A percentile compares a stretch with the other conserved stretches of the same genome.
Evolutionary conservation across 2,888 invertebrate genomes (phyloP).

Genomic region (Oxyscelio sp.): DNA sequence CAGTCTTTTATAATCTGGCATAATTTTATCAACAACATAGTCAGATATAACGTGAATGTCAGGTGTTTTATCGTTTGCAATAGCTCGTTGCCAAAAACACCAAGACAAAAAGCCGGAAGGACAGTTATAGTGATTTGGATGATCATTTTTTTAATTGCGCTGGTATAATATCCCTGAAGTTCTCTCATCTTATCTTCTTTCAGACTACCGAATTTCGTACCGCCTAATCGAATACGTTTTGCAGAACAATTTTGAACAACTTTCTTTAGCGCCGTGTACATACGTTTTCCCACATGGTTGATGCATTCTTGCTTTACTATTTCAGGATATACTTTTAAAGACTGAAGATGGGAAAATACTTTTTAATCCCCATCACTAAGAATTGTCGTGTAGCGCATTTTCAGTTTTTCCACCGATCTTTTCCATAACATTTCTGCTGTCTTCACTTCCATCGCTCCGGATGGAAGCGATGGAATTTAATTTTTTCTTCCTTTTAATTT

Average conservation of each 20-base stretch:
- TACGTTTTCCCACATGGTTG: slow-evolving; percentile 12
- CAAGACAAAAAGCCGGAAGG: neutral
- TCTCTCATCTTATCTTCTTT: slow-evolving; percentile 34
- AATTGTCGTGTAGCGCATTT: neutral
- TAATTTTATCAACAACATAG: slow-evolving; percentile 48
- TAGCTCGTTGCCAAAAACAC: slow-evolving; percentile 57
- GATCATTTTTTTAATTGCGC: slow-evolving; percentile 44
- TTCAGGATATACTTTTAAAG: slow-evolving; percentile 2
- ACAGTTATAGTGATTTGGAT: slow-evolving; percentile 21
- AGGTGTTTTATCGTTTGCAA: slow-evolving; percentile 20
- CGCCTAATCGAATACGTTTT: neutral
- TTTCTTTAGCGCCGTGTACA: slow-evolving; percentile 18
- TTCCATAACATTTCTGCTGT: slow-evolving; percentile 27
- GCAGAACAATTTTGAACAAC: slow-evolving; percentile 7
- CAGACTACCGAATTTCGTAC: slow-evolving; percentile 8
- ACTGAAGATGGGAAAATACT: too few species aligned
- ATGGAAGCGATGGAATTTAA: slow-evolving; percentile 7
- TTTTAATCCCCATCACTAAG: slow-evolving; percentile 28
- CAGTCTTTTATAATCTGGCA: slow-evolving; percentile 53
- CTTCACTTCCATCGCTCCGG: slow-evolving; percentile 20
- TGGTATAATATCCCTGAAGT: slow-evolving; percentile 42
- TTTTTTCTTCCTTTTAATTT: too few species aligned
- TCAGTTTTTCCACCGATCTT: too few species aligned
- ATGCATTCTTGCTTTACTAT: slow-evolving; percentile 11
- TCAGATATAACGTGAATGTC: slow-evolving; percentile 15